Conservation (phyloP, 2,113 vertebrate genomes). For the Bathybates hornii region DNA sequence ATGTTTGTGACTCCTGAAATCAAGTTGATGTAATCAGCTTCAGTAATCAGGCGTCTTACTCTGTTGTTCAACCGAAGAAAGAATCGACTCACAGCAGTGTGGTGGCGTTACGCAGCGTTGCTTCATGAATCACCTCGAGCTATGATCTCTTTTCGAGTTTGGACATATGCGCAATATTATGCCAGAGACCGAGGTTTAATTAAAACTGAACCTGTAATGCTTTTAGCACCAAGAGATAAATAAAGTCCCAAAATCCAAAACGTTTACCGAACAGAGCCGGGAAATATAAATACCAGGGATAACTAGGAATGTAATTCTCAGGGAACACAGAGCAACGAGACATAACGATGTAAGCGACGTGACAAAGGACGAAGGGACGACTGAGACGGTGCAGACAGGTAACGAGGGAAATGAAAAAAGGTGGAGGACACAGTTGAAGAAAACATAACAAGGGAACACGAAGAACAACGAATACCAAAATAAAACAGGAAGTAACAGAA, state of each 20-base stretch:
- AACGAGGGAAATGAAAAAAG: background rate
- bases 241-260: background rate
- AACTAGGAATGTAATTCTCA: accelerated
- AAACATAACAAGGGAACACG: background rate
- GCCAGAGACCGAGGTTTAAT: background rate
- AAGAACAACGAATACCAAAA: background rate
- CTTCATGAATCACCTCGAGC: accelerated
- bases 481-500: background rate
- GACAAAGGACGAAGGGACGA: background rate
- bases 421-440: background rate
- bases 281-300: background rate
- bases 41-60: background rate
- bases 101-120: accelerated
- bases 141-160: background rate
- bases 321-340: background rate
- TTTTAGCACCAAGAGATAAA: background rate
- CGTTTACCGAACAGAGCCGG: background rate
- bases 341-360: background rate
- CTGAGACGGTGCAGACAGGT: background rate
- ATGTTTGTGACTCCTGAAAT: background rate
- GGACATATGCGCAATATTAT: background rate
- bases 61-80: background rate
- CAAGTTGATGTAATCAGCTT: background rate
- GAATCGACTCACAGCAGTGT: accelerated
- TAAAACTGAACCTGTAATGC: background rate